These are phyloP conservation scores for Platyrinchus mystaceus DNA, from an alignment of 2,797 vertebrate genomes.

Conservation along the genomic window DNA sequence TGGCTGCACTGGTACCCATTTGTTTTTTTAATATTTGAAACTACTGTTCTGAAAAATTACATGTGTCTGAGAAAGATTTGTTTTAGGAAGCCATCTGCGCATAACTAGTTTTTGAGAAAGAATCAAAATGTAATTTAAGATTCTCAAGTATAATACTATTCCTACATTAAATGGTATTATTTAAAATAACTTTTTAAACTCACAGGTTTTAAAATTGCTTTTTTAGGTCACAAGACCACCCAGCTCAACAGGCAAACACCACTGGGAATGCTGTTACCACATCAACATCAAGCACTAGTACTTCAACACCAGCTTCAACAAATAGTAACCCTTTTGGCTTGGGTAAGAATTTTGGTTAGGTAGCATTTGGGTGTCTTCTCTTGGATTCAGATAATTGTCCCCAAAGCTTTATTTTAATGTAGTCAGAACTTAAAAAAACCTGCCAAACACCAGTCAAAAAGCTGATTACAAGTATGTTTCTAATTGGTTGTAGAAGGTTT, in stretches of 20 bases:
- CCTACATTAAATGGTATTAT: neutral
- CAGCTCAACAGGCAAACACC: constrained; percentile 71
- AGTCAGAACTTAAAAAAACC: neutral
- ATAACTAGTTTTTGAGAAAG: neutral
- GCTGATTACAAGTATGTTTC: neutral
- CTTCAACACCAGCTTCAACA: constrained; percentile 71
- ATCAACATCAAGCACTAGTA: constrained; percentile 72
- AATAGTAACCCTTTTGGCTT: constrained; percentile 77
- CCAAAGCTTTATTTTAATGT: neutral
- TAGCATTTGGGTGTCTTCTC: neutral
- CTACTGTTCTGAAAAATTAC: neutral
- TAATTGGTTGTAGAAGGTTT: neutral
- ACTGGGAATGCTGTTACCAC: constrained; percentile 68
- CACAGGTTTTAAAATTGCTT: neutral
- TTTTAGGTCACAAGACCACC: constrained; percentile 76
- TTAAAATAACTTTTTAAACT: neutral
- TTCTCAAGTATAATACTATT: neutral
- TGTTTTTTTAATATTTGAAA: neutral
- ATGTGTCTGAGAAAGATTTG: neutral
- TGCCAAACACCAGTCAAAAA: neutral
- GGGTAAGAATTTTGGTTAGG: constrained; percentile 71
- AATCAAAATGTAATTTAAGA: neutral
- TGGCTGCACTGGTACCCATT: neutral
- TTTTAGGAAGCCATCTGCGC: neutral
- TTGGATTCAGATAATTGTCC: neutral